Evolutionary conservation across 2,888 invertebrate species (phyloP).

Genomic region (Drosophila niveifrons): DNA sequence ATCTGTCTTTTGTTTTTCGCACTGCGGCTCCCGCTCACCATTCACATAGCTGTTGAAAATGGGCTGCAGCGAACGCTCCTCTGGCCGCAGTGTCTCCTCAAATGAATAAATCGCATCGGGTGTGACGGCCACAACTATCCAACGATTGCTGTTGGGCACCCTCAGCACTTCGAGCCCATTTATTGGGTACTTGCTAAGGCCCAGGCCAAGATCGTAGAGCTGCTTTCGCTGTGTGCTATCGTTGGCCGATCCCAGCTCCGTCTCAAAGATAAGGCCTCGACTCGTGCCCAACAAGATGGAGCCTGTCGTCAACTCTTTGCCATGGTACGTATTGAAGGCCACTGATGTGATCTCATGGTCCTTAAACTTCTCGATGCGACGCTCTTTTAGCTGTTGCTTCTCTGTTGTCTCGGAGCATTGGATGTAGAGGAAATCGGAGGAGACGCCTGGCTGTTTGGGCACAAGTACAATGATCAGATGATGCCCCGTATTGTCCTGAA

Average conservation of each 20-base stretch:
- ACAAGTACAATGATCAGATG: slow-evolving; percentile 92
- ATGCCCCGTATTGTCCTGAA: slow-evolving; percentile 93
- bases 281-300: slow-evolving; percentile 95
- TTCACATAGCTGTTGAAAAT: slow-evolving; percentile 76
- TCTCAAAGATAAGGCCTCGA: slow-evolving; percentile 95
- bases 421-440: slow-evolving; percentile 92
- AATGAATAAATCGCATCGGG: slow-evolving; percentile 95
- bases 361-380: slow-evolving; percentile 86
- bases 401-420: slow-evolving; percentile 84
- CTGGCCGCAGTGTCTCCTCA: slow-evolving; percentile 90
- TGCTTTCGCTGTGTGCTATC: slow-evolving; percentile 95
- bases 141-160: slow-evolving; percentile 90
- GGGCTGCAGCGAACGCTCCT: slow-evolving; percentile 89
- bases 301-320: slow-evolving; percentile 90
- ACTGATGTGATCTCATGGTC: slow-evolving; percentile 94
- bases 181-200: slow-evolving; percentile 90
- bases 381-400: slow-evolving; percentile 90
- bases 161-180: slow-evolving; percentile 95
- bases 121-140: slow-evolving; percentile 94
- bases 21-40: slow-evolving; percentile 84
- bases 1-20: slow-evolving; percentile 90
- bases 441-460: slow-evolving; percentile 86
- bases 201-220: slow-evolving; percentile 95
- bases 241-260: slow-evolving; percentile 92
- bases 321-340: slow-evolving; percentile 93